Evolutionary conservation across 2,888 invertebrate genomes (phyloP).

Genomic region (Scaptomyza tumidula): DNA sequence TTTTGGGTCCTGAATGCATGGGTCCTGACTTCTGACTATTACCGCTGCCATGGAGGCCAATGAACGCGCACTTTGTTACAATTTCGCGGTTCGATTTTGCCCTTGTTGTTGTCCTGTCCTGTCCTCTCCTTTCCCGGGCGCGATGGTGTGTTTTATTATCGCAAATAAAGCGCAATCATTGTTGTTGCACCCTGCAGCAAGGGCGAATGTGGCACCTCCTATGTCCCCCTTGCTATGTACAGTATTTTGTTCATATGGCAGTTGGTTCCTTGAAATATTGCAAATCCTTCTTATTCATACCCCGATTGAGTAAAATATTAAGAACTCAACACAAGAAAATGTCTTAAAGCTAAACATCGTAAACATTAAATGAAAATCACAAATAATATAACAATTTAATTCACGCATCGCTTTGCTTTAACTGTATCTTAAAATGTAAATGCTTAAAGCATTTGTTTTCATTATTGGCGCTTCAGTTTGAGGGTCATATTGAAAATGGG

Average conservation of each 20-base stretch:
- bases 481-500: conserved; percentile 38
- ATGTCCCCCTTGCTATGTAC: conserved; percentile 10
- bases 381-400: conserved; percentile 42
- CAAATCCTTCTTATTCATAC: conserved; percentile 76
- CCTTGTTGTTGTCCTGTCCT: conserved; percentile 36
- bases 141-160: conserved; percentile 81
- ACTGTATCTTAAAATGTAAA: conserved; percentile 26
- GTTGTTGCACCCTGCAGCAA: conserved; percentile 72
- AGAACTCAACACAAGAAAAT: conserved; percentile 32
- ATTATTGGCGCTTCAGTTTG: conserved; percentile 45
- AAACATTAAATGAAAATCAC: neutral
- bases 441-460: conserved; percentile 62
- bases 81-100: conserved; percentile 76
- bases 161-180: conserved; percentile 82
- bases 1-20: conserved; percentile 36
- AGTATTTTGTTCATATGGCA: conserved; percentile 66
- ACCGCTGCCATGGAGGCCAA: conserved; percentile 62
- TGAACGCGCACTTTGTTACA: conserved; percentile 76
- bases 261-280: conserved; percentile 72
- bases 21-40: conserved; percentile 73
- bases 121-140: conserved; percentile 34
- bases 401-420: conserved; percentile 32
- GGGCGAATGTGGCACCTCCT: conserved; percentile 20
- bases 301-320: conserved; percentile 71
- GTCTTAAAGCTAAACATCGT: conserved; percentile 1